Evolutionary conservation across 2,113 vertebrate species (phyloP).

Genomic region (Microtus montanus): DNA sequence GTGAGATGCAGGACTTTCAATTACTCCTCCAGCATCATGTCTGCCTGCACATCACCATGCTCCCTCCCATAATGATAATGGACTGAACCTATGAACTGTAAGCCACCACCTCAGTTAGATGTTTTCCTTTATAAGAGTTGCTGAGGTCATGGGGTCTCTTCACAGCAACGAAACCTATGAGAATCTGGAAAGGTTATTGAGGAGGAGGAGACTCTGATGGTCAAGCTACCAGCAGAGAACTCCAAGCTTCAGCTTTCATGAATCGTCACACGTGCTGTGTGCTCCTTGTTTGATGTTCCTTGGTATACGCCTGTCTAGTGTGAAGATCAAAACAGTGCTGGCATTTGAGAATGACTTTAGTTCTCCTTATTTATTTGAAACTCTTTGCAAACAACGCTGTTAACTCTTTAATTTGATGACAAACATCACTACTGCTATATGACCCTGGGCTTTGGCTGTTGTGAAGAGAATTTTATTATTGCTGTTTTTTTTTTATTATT

Average conservation of each 20-base stretch:
- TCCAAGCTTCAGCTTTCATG: not conserved
- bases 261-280: not conserved
- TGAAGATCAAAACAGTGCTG: not conserved
- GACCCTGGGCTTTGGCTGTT: not conserved
- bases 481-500: not conserved
- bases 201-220: too few species aligned
- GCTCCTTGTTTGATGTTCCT: not conserved
- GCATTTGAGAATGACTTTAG: not conserved
- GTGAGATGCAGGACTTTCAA: not conserved
- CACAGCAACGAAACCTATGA: not conserved
- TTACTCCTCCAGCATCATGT: not conserved
- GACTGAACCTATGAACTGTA: not conserved
- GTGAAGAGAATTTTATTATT: not conserved
- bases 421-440: not conserved
- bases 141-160: not conserved
- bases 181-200: not conserved
- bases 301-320: not conserved
- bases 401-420: not conserved
- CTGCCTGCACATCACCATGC: rapidly evolving
- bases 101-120: not conserved
- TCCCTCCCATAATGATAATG: not conserved
- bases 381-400: not conserved
- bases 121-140: not conserved
- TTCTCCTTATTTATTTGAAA: not conserved
- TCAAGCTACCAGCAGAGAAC: not conserved